Evolutionary conservation across 2,113 vertebrate species (phyloP).

Genomic region (Verasper variegatus): DNA sequence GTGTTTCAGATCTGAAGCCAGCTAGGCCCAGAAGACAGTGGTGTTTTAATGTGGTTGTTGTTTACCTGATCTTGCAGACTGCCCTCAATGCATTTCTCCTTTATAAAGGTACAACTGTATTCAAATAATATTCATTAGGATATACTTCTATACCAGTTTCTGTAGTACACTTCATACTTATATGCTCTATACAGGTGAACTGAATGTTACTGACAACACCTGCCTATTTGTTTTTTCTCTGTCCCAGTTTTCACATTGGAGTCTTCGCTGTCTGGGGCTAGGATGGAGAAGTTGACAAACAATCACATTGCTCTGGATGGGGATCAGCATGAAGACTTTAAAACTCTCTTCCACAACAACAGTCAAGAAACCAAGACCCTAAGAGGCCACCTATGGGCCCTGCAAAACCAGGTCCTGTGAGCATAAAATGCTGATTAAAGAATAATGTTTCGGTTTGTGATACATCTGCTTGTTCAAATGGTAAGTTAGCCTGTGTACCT

Average conservation of each 20-base stretch:
- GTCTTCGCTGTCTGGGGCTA: not conserved
- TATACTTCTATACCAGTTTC: not conserved
- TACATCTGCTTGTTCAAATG: not conserved
- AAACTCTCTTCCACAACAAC: constrained; percentile 47
- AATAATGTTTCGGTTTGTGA: not conserved
- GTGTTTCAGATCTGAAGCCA: constrained; percentile 66
- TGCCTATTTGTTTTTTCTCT: not conserved
- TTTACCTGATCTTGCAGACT: constrained; percentile 65
- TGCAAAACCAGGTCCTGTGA: constrained; percentile 61
- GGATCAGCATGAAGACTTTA: constrained; percentile 3
- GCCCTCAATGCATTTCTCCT: constrained; percentile 61
- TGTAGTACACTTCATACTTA: not conserved
- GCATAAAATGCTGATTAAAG: not conserved
- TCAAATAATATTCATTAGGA: not conserved
- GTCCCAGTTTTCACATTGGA: constrained; percentile 47
- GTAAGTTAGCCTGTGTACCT: not conserved
- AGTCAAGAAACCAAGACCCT: constrained; percentile 46
- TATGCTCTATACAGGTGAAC: not conserved
- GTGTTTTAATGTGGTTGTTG: constrained; percentile 29
- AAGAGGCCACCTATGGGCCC: constrained; percentile 5
- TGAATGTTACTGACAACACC: not conserved
- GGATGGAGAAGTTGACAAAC: not conserved
- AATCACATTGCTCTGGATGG: not conserved
- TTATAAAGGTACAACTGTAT: constrained; percentile 66
- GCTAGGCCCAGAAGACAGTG: constrained; percentile 30